These are phyloP conservation scores for Aegithalos caudatus DNA, from an alignment of 2,113 vertebrate genomes.

Conservation along the genomic window DNA sequence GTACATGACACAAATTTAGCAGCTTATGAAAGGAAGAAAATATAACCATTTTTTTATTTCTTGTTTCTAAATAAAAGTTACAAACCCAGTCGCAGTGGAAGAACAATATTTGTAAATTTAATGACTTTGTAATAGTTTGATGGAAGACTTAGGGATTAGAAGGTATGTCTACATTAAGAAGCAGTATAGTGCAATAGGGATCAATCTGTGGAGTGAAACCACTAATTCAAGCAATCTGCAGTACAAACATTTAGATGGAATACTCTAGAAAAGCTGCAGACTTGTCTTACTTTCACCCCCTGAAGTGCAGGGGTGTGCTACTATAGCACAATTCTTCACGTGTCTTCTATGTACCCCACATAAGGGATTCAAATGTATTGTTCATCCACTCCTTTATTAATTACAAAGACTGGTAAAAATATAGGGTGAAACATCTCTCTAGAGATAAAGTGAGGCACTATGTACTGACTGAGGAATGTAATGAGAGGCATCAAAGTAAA, in stretches of 20 bases:
- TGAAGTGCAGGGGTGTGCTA: background rate
- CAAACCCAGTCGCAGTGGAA: background rate
- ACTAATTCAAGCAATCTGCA: background rate
- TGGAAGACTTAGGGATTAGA: background rate
- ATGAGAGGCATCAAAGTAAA: background rate
- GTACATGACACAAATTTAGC: background rate
- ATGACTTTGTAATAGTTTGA: background rate
- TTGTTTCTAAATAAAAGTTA: background rate
- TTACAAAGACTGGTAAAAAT: background rate
- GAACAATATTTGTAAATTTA: background rate
- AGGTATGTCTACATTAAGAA: background rate
- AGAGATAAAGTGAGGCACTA: background rate
- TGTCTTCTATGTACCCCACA: background rate
- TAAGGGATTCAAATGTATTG: background rate
- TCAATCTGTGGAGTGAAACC: background rate
- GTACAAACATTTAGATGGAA: background rate
- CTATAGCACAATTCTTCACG: background rate
- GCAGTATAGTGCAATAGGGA: background rate
- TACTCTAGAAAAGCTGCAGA: background rate
- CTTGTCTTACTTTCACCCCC: background rate
- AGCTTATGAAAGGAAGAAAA: background rate
- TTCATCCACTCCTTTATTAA: background rate
- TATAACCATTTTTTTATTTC: background rate
- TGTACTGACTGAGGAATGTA: background rate
- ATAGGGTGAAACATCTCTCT: background rate